Evolutionary conservation across 37 sponge, comb jelly and placozoan genomes (phyloP), one percentile per base, ranked within the genome.

Genomic region (Diacarnus erythraeanus): DNA sequence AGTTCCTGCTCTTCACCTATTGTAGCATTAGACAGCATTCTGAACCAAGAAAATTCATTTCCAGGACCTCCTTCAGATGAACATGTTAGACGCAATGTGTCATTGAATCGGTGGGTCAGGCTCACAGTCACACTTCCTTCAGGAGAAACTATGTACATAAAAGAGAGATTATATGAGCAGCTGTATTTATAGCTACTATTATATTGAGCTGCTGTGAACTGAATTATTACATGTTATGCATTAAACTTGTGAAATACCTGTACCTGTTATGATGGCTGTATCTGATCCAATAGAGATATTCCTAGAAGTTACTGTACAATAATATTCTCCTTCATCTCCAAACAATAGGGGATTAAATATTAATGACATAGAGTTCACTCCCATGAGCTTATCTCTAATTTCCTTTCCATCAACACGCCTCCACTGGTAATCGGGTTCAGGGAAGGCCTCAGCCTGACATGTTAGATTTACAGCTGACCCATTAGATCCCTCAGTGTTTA

Each of bases 31-130:
- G 47, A 69, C 8, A 3, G 2, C 43, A 57, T 23, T 70, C 69
- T 76, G 27, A 31, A 38, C 92, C 92, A 91, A 3, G 59, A 54
- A 58, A 87, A 76, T 31, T 54, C 75, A 71, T 84, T 84, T 2
- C 63, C 70, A 23, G 92, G 92, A 42, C 84, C 86, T 71, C 92
- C 92, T 57, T 37, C 3, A 64, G 88, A 78, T 15, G 74, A 29
- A 41, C 92, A 91, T 29, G 61, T 78, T 33, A 91, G 71, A 33
- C 30, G 61, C 27, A 42, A 54, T 33, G 27, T 51, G 1, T 30
- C 57, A 27, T 56, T 69, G 27, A 44, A 4, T 38, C 21, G 37
- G 5, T 12, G 2, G 21, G 10, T 27, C 27, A 12, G 37, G 38
- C 3, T 68, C 29, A 68, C 64, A 18, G 2, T 1, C n/a, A 83